Conservation (phyloP, 2,797 vertebrate genomes). For the Tokudaia muenninki region DNA sequence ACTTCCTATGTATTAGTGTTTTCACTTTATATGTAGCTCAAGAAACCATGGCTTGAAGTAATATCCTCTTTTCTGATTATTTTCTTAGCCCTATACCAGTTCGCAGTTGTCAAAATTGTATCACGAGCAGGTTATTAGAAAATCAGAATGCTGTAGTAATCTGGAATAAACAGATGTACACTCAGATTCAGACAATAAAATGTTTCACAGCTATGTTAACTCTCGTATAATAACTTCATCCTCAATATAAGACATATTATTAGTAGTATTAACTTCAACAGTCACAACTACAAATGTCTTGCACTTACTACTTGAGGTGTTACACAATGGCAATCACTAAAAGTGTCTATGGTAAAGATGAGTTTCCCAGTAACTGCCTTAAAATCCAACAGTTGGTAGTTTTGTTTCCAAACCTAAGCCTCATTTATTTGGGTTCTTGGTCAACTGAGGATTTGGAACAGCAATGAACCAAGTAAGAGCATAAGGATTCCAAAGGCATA, state of each 20-base stretch:
- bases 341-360: neutral
- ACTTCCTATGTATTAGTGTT: neutral
- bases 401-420: neutral
- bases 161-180: conserved; percentile 12
- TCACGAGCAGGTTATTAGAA: neutral
- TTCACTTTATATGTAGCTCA: neutral
- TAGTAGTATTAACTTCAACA: conserved; percentile 34
- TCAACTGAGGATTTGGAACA: neutral
- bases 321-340: neutral
- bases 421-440: conserved; percentile 44
- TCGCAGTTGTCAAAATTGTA: neutral
- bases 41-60: neutral
- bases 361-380: neutral
- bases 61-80: neutral
- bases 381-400: neutral
- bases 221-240: conserved; percentile 47
- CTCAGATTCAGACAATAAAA: neutral
- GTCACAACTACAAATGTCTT: conserved; percentile 27
- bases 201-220: conserved; percentile 4
- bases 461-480: neutral
- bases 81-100: neutral
- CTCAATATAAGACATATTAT: neutral
- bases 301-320: neutral
- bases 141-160: conserved; percentile 3
- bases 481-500: neutral